Evolutionary conservation across 2,888 invertebrate species (phyloP).

Genomic region (Thumatha senex): DNA sequence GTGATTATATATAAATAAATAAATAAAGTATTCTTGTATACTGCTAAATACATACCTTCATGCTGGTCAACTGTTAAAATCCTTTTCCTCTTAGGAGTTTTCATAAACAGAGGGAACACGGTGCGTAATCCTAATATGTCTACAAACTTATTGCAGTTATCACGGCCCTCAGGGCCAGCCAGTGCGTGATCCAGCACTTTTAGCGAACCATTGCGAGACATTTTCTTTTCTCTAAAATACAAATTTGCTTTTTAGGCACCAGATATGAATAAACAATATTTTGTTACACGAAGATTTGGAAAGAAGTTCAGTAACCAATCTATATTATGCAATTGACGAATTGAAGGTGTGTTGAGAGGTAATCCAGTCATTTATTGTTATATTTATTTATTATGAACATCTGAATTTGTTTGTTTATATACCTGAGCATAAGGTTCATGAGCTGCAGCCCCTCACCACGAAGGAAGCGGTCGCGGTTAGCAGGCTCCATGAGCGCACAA

Average conservation of each 20-base stretch:
- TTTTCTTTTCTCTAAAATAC: conserved; percentile 93
- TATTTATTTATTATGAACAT: too few relatives aligned
- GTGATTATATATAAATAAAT: too few relatives aligned
- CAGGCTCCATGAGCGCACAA: conserved; percentile 93
- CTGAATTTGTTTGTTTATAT: too few relatives aligned
- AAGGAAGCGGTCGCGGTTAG: conserved; percentile 96
- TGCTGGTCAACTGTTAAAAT: conserved; percentile 93
- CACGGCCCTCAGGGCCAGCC: conserved; percentile 95
- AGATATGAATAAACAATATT: neutral
- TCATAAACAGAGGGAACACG: conserved; percentile 99
- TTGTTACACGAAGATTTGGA: too few relatives aligned
- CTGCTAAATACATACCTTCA: conserved; percentile 84
- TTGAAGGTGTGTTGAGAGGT: too few relatives aligned
- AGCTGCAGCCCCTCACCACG: conserved; percentile 98
- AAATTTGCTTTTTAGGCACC: too few relatives aligned
- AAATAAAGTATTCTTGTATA: too few relatives aligned
- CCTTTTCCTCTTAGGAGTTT: conserved; percentile 95
- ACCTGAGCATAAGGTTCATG: conserved; percentile 99
- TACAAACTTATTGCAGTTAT: conserved; percentile 98
- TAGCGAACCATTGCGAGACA: conserved; percentile 97
- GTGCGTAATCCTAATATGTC: conserved; percentile 98
- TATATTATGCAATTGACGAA: too few relatives aligned
- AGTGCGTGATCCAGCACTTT: conserved; percentile 99
- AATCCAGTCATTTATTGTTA: too few relatives aligned
- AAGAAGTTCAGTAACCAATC: too few relatives aligned